Conservation (phyloP, 2,113 vertebrate genomes). For the Oxygymnocypris stewartii region DNA sequence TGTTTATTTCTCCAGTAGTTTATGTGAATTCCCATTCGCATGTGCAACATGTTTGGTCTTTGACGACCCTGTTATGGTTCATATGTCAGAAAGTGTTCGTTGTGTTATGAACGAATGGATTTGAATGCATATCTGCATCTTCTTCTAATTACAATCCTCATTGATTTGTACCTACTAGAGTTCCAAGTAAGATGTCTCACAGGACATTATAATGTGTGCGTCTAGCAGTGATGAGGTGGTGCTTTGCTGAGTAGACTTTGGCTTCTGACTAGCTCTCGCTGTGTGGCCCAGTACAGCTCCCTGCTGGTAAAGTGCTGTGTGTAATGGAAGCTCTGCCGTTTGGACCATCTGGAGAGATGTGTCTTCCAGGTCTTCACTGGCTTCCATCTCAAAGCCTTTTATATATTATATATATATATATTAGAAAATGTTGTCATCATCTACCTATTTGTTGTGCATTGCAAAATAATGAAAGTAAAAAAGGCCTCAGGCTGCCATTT, state of each 20-base stretch:
- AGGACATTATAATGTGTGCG: conserved; percentile 1
- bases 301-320: conserved; percentile 3
- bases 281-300: conserved; percentile 8
- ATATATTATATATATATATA: background rate
- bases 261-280: conserved; percentile 9
- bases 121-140: conserved; percentile 2
- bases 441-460: background rate
- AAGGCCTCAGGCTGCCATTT: background rate
- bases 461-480: background rate
- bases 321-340: conserved; percentile 10
- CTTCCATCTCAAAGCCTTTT: background rate
- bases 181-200: background rate
- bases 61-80: background rate
- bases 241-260: conserved; percentile 47
- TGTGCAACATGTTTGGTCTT: background rate
- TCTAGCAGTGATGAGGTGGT: conserved; percentile 26
- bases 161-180: background rate
- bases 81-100: background rate
- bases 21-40: background rate
- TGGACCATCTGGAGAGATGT: conserved; percentile 26
- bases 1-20: background rate
- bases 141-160: background rate
- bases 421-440: background rate
- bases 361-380: conserved; percentile 16
- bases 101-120: background rate